These are phyloP conservation scores for Lineus longissimus DNA, from an alignment of 1,140 invertebrate genomes.

Conservation along the genomic window DNA sequence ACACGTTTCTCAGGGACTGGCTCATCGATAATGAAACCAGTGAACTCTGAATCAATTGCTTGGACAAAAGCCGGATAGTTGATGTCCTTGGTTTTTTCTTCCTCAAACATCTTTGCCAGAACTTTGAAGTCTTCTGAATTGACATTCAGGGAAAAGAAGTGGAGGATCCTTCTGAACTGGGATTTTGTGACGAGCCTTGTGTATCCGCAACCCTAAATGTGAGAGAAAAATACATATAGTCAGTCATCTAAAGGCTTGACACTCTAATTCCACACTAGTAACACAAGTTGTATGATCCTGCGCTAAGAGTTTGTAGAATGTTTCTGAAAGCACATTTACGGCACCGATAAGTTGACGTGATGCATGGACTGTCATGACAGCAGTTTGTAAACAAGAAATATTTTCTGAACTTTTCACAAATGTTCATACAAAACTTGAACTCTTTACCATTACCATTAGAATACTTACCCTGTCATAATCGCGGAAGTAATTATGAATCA, in stretches of 20 bases:
- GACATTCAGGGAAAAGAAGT: conserved; percentile 49
- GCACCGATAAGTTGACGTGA: too few species aligned
- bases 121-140: conserved; percentile 45
- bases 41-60: conserved; percentile 36
- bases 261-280: background rate
- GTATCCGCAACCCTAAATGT: conserved; percentile 47
- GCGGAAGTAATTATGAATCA: conserved; percentile 53
- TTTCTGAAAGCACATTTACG: too few species aligned
- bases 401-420: too few species aligned
- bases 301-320: background rate
- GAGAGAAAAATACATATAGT: conserved; percentile 6
- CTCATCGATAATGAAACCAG: background rate
- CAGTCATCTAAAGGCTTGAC: background rate
- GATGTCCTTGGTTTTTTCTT: conserved; percentile 48
- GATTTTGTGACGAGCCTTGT: conserved; percentile 47
- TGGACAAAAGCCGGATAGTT: conserved; percentile 55
- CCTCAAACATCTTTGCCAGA: conserved; percentile 48
- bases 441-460: too few species aligned
- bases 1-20: conserved; percentile 6
- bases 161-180: conserved; percentile 51
- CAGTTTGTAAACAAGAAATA: too few species aligned
- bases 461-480: conserved; percentile 50
- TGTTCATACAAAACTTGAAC: too few species aligned
- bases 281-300: background rate
- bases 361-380: too few species aligned